A percentile compares a stretch with the other conserved stretches of the same genome.
Conservation (phyloP, 2,888 invertebrate species). For the Cylloceria caligata region DNA sequence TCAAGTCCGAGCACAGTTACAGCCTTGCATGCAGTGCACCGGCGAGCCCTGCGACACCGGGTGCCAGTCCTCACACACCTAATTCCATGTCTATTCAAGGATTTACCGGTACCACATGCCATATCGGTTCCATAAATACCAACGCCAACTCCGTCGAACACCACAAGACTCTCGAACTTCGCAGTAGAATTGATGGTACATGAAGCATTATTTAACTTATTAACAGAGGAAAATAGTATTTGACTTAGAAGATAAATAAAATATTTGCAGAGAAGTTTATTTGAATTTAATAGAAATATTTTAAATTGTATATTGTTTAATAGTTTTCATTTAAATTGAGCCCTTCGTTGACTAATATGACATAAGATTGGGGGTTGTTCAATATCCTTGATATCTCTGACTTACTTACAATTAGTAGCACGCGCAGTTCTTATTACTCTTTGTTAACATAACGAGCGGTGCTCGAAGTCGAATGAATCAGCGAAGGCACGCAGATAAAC, state of each 20-base stretch:
- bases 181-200: constrained; percentile 79
- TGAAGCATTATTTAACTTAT: not conserved
- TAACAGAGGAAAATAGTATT: not conserved
- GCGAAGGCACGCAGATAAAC: not conserved
- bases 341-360: not conserved
- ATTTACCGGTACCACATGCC: constrained; percentile 70
- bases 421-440: not conserved
- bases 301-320: too few relatives aligned
- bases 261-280: not conserved
- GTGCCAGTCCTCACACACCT: constrained; percentile 74
- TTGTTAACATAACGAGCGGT: not conserved
- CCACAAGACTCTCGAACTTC: constrained; percentile 74
- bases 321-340: not conserved
- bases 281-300: not conserved
- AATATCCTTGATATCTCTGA: not conserved
- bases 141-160: constrained; percentile 70
- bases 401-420: not conserved
- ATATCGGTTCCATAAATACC: constrained; percentile 68
- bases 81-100: constrained; percentile 63
- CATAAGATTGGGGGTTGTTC: not conserved
- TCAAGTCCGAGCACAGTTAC: constrained; percentile 97
- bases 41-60: constrained; percentile 77
- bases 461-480: constrained; percentile 21
- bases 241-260: too few relatives aligned
- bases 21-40: constrained; percentile 86